Evolutionary conservation across 2,888 invertebrate species (phyloP).

Genomic region (Ornithoptera priamus): DNA sequence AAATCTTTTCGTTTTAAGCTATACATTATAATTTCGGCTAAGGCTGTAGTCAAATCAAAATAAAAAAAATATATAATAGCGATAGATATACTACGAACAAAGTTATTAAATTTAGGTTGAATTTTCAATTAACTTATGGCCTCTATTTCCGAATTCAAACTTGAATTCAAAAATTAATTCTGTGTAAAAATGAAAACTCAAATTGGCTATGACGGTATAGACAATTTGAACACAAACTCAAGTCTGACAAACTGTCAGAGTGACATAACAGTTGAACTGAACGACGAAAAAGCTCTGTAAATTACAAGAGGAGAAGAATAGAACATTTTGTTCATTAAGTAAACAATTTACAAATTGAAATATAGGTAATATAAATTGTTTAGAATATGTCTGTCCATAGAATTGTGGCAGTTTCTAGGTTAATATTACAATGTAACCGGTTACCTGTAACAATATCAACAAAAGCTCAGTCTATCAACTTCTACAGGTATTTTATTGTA

Average conservation of each 20-base stretch:
- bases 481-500: slow-evolving; percentile 2
- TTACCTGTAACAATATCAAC: slow-evolving; percentile 38
- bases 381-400: slow-evolving; percentile 51
- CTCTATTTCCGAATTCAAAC: neutral
- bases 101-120: neutral
- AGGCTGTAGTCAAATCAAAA: no score
- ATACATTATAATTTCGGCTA: no score
- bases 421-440: slow-evolving; percentile 47
- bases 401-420: slow-evolving; percentile 45
- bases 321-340: neutral
- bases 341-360: neutral
- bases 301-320: neutral
- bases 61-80: neutral
- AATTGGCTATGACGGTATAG: neutral
- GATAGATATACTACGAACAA: neutral
- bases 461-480: slow-evolving; percentile 29
- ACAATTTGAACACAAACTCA: neutral
- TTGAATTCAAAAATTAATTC: neutral
- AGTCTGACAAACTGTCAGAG: neutral
- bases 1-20: no score
- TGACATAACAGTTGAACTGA: neutral
- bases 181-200: neutral
- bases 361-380: slow-evolving; percentile 4
- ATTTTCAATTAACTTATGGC: neutral
- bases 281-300: neutral